Evolutionary conservation across 2,797 vertebrate species (phyloP), one percentile per base, ranked within the genome.

Genomic region (Tadarida brasiliensis): DNA sequence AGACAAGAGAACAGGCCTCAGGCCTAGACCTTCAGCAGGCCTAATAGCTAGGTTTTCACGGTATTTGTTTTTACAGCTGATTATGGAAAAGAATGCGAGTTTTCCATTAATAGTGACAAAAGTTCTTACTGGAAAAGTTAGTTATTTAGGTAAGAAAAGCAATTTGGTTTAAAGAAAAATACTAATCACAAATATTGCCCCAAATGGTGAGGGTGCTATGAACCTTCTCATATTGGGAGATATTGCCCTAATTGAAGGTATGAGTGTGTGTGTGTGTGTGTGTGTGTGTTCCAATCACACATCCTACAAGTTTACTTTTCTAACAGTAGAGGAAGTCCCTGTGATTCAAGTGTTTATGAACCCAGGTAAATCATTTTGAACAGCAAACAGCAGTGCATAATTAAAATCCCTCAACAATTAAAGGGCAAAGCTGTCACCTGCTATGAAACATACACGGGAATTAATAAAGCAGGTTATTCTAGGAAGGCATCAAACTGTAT

Each of bases 321-420:
- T 96, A 97, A 95, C 94, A 73, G 7, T 70, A 88, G 49, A 81
- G 82, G 84, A 97, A 97, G 71, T 70, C 90, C 97, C 93, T 77
- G 96, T 94, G 97, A 97, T 80, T 95, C 86, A 97, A 95, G 96
- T 96, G 93, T 98, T 98, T 98, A 97, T 96, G 96, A 98, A 96
- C 68, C 94, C 51, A 94, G 95, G 90, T 96, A 97, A 98, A 97
- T 57, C 8, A 96, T 96, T 97, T 95, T 92, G 94, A 97, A 94
- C 67, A 95, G 77, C 54, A 91, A 96, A 97, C 95, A 97, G 78
- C 81, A 59, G 63, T 49, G 80, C 63, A 85, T 92, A 98, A 96
- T 65, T 94, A 97, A 97, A 97, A 97, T 97, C 83, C 94, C 95
- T 73, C 94, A 94, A 93, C 93, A 97, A 93, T 93, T 57, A 97